Evolutionary conservation across 2,113 vertebrate genomes (phyloP), one percentile per base, ranked within the genome.

Genomic region (Typhlomys cinereus): DNA sequence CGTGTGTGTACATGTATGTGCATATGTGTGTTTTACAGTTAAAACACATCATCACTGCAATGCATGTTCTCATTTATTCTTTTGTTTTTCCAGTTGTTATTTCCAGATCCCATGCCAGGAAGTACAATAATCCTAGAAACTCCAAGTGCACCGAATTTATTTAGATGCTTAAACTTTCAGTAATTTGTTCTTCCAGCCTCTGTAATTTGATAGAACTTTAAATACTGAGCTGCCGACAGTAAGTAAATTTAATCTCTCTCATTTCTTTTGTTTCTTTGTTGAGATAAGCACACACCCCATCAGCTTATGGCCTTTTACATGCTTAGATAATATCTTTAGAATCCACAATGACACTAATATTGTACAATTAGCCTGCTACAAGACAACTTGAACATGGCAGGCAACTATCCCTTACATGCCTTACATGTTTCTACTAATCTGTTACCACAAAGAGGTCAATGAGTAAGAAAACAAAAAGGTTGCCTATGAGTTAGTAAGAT

Each of bases 181-280:
- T 20, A 39, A 6, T 3, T 74, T 71, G 31, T 84, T 5, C 29
- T 61, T 92, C 20, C 4, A 80, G 11, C 2, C 20, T 66, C 41
- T 52, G n/a, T 34, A 70, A 75, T 48, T 20, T 79, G 50, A 73
- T 74, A 36, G 20, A 74, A 93, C 23, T 80, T 95, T 84, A 81
- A 83, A 78, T 66, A 69, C 50, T 69, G 61, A 9, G 2, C 71
- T 61, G 1, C 74, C 61, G 36, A 82, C 82, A 50, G 20, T 21
- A 70, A 89, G 61, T 46, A 29, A 85, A 70, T 59, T 66, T 75
- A 59, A n/a, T 87, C 0, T 59, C 18, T 62, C 46, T 46, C 29
- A n/a, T 62, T 46, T 46, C 39, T 46, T 79, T 13, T 21, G 86
- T 34, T 92, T 57, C 50, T 3, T 93, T 83, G 57, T 29, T 64